Evolutionary conservation across 2,888 invertebrate genomes (phyloP), one percentile per base, ranked within the genome.

Genomic region (Gymnoscelis rufifasciata): DNA sequence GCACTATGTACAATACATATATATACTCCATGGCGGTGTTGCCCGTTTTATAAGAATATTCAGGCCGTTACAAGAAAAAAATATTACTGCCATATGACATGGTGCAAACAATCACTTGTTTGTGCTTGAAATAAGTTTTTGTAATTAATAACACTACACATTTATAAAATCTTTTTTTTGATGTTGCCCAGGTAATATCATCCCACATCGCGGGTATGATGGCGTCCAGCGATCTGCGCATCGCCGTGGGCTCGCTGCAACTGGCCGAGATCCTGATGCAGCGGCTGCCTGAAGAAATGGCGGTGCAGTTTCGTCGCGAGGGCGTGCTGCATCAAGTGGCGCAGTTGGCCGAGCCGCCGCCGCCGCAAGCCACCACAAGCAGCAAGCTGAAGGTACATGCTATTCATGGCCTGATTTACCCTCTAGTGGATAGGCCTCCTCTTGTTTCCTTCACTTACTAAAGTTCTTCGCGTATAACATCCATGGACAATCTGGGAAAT

Each of bases 171-270:
- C n/a, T n/a, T n/a, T 13, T 14, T 14, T 5, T 13, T 12, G n/a
- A 6, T 15, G 3, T 30, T 19, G 1, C 27, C 4, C 61, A 88
- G 88, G 92, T 95, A 57, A 96, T 97, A 45, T 96, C 97, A 51
- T 98, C 98, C 64, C 98, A 99, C 81, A 96, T 99, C 71, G 98
- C 98, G 23, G 97, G 97, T 47, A 99, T 99, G 98, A 93, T 99
- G 92, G 97, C 98, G 0, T 98, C 98, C 3, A 95, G 94, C 74
- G 99, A 99, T 88, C 90, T 99, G 53, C 93, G 97, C 68, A 97
- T 99, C 70, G 97, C 98, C 31, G 98, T 99, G 38, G 97, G 97
- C 42, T 97, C 98, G 30, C 89, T 99, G 40, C 99, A 99, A 87
- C 95, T 99, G 92, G 97, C 97, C 3, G 96, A 97, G 79, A 96